Conservation (phyloP, 1,140 invertebrate genomes). For the Anastatus disparis region DNA sequence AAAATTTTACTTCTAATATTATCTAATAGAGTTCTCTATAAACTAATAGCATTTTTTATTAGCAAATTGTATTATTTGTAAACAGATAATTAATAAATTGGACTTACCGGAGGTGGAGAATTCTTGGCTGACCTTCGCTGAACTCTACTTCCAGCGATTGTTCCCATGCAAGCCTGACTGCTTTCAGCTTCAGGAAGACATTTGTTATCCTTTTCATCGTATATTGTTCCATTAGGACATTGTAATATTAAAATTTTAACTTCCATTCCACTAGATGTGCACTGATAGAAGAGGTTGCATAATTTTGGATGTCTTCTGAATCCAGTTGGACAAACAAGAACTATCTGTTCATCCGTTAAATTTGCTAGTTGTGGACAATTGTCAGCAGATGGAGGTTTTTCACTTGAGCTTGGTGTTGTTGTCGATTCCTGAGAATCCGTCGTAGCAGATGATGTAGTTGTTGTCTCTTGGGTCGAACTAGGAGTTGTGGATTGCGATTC, state of each 20-base stretch:
- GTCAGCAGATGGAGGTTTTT: constrained; percentile 15
- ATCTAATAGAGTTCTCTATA: too few species aligned
- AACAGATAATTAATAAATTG: too few species aligned
- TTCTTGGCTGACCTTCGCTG: constrained; percentile 4
- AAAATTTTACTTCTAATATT: too few species aligned
- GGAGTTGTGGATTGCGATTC: constrained; percentile 36
- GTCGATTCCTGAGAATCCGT: constrained; percentile 30
- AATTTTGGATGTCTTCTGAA: constrained; percentile 85
- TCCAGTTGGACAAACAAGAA: constrained; percentile 81
- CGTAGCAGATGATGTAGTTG: not conserved
- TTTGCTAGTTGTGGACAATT: constrained; percentile 54
- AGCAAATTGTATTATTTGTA: too few species aligned
- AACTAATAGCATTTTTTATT: too few species aligned
- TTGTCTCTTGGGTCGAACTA: constrained; percentile 20
- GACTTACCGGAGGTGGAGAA: constrained; percentile 18
- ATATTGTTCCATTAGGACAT: constrained; percentile 81
- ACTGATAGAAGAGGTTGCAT: constrained; percentile 87
- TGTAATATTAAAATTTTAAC: constrained; percentile 78
- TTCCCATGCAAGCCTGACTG: constrained; percentile 68
- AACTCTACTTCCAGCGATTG: constrained; percentile 8
- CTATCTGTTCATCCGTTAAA: constrained; percentile 72
- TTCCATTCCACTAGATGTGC: constrained; percentile 74
- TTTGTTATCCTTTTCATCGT: constrained; percentile 77
- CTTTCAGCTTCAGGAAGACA: constrained; percentile 74
- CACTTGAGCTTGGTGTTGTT: constrained; percentile 25